Evolutionary conservation across 2,888 invertebrate species (phyloP).

Genomic region (Vesta saturnalis): DNA sequence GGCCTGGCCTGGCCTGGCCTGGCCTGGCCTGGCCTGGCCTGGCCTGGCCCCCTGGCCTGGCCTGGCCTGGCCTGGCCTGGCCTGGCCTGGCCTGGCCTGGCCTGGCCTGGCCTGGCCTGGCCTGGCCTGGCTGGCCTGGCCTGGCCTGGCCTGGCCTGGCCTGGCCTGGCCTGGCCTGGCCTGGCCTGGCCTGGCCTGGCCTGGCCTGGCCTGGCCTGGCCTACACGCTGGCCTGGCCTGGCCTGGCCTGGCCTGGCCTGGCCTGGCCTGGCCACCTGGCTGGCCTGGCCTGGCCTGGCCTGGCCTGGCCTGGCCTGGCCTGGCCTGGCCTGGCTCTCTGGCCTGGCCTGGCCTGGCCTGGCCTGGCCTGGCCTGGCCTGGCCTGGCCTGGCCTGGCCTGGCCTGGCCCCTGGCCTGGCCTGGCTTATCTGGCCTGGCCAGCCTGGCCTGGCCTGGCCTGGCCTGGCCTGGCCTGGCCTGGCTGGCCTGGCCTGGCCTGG

Average conservation of each 20-base stretch:
- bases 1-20: neutral
- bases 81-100: neutral
- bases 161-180: neutral
- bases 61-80: neutral
- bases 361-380: neutral
- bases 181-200: neutral
- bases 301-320: neutral
- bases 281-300: neutral
- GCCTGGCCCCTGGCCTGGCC: neutral
- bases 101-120: neutral
- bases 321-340: neutral
- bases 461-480: neutral
- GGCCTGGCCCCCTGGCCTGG: neutral
- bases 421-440: neutral
- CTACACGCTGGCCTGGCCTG: neutral
- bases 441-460: neutral
- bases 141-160: neutral
- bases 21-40: neutral
- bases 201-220: neutral
- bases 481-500: neutral
- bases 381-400: neutral
- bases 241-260: neutral
- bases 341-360: neutral
- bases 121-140: neutral
- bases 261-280: neutral